Evolutionary conservation across 1,140 invertebrate genomes (phyloP), one percentile per base, ranked within the genome.

Genomic region (Latrodectus geometricus): DNA sequence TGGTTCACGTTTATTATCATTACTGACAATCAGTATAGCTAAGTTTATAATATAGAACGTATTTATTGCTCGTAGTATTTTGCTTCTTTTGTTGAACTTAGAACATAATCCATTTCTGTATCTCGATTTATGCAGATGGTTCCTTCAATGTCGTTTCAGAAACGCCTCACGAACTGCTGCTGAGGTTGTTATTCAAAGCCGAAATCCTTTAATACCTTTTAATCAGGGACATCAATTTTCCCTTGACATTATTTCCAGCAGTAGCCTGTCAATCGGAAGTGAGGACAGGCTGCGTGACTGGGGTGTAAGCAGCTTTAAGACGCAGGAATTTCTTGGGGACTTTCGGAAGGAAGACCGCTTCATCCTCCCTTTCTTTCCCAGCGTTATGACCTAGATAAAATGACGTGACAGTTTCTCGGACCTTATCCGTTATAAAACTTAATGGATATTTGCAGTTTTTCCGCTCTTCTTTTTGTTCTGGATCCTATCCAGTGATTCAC

Each of bases 161-260:
- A 48, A 48, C 49, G 21, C 3, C 70, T 17, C 35, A 35, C n/a
- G 23, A 15, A 48, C 35, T 12, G 70, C 3, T 14, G 14, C 52
- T 76, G 74, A 76, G 50, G 56, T 52, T 76, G 52, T 35, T 76
- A 20, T 76, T 54, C 74, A 56, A 20, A 54, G 23, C 21, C 76
- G 20, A 52, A n/a, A 78, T 78, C 76, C 76, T 65, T 66, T 78
- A 78, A 78, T 20, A 61, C 76, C 76, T 78, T 78, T 78, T 78
- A 78, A 78, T 78, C 76, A 52, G 14, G 7, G 20, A 54, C 76
- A 78, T 78, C 76, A 23, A 78, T 78, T 78, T 61, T 61, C 54
- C 54, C 76, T 54, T 78, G 76, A 56, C 54, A 35, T 78, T 78
- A 78, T 66, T 78, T 78, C 56, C 76, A 21, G n/a, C 54, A 61